Evolutionary conservation across 1,140 invertebrate species (phyloP), one percentile per base, ranked within the genome.

Genomic region (Trichonephila clavipes): DNA sequence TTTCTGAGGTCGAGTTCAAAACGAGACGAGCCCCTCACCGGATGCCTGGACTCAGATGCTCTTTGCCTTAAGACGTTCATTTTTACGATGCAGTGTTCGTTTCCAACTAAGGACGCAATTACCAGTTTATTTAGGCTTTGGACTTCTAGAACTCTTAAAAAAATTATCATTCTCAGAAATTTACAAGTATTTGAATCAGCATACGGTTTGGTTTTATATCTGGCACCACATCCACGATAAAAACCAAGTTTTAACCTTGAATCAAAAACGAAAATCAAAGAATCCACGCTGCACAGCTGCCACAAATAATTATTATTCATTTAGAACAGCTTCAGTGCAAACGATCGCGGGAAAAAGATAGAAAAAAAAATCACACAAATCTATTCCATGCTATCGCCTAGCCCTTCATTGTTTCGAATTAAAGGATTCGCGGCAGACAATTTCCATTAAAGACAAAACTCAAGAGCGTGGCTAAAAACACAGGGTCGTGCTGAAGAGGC

Each of bases 331-430:
- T n/a, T 24, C 64, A n/a, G 51, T 51, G 51, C 51, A 51, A 51
- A 10, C 51, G 3, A 51, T 51, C 51, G 51, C 7, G 51, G 28
- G 51, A 51, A 51, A 51, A 51, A 10, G 51, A 12, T 28, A 28
- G 51, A 12, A 51, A 51, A 51, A 40, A 51, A 51, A 10, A 51
- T 51, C 5, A 5, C 51, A 10, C 64, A n/a, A 24, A 66, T 24
- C 14, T 24, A 24, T 24, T 58, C 19, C n/a, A 10, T 51, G 21
- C 82, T 12, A 21, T 58, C 82, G 58, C 58, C 82, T 14, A 85
- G 51, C 58, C 44, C 58, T 85, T 85, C 83, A 85, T 85, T 51
- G 83, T 85, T 61, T 61, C 40, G 83, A 85, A 85, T 85, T 85
- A 85, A 59, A 61, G 83, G 83, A 58, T 85, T 85, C 58, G 58